These are phyloP conservation scores for Drosophila prostipennis DNA, from an alignment of 2,888 invertebrate genomes.

Conservation along the genomic window DNA sequence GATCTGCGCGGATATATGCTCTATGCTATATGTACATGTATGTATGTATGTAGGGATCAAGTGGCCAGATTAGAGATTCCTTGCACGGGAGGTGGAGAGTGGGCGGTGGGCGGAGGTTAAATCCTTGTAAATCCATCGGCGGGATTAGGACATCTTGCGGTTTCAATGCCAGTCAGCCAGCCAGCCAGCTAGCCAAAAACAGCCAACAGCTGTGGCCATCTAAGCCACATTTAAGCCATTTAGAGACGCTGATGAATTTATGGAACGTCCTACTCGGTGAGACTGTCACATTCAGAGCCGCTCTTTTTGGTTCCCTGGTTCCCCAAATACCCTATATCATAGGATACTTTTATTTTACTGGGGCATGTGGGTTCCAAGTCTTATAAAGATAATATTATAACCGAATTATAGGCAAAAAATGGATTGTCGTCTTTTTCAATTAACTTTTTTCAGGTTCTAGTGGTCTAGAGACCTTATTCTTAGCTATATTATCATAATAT, in stretches of 20 bases:
- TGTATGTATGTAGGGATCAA: conserved; percentile 13
- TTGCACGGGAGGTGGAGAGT: background rate
- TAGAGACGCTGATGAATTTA: conserved; percentile 72
- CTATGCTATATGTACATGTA: background rate
- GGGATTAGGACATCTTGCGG: conserved; percentile 49
- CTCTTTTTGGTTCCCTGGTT: background rate
- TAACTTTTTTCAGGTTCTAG: no score
- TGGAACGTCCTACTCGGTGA: conserved; percentile 37
- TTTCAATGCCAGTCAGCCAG: conserved; percentile 37
- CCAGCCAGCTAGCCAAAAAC: conserved; percentile 12
- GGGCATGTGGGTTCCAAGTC: background rate
- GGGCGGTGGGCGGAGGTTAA: conserved; percentile 40
- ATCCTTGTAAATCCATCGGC: conserved; percentile 34
- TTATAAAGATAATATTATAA: background rate
- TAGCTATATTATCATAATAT: no score
- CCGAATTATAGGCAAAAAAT: background rate
- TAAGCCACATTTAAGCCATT: conserved; percentile 60
- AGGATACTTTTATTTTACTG: background rate
- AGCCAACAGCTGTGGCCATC: conserved; percentile 33
- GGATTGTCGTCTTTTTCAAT: no score
- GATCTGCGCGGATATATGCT: conserved; percentile 56
- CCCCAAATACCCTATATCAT: background rate
- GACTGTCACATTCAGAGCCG: conserved; percentile 6
- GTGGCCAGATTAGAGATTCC: conserved; percentile 29
- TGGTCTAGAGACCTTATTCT: no score